Conservation (phyloP, 2,113 vertebrate species). For the Dunckerocampus dactyliophorus region DNA sequence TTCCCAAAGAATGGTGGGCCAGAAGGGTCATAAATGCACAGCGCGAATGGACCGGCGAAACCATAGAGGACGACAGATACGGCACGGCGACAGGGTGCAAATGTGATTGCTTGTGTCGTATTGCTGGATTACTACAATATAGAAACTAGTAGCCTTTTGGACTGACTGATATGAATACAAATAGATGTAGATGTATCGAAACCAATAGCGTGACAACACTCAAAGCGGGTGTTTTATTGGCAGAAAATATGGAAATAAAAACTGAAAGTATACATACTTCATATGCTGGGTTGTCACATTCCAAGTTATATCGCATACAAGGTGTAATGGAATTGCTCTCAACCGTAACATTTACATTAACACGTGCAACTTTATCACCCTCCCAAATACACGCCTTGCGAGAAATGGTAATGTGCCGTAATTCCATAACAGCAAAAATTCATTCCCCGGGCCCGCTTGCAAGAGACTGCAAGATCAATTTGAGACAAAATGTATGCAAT, state of each 20-base stretch:
- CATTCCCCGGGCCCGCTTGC: neutral
- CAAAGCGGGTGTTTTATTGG: neutral
- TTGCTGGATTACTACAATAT: no score
- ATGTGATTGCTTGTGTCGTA: no score
- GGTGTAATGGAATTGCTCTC: conserved; percentile 7
- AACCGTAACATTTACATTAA: conserved; percentile 22
- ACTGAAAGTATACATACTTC: neutral
- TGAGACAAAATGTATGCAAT: conserved; percentile 19
- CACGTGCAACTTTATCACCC: conserved; percentile 18
- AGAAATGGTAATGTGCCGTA: conserved; percentile 12
- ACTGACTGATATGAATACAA: neutral
- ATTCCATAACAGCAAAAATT: conserved; percentile 30
- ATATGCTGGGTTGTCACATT: neutral
- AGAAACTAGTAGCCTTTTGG: neutral
- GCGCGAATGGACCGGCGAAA: no score
- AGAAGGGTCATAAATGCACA: no score
- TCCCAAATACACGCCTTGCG: neutral
- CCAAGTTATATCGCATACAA: neutral
- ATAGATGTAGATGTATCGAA: neutral
- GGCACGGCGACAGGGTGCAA: no score
- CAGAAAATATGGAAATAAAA: conserved; percentile 1
- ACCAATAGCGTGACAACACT: neutral
- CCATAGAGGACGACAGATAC: no score
- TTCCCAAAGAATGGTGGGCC: no score
- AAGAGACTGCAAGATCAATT: conserved; percentile 29